Base-by-base conservation (phyloP, 2,113 vertebrate species). In the Bujurquina vittata region DNA sequence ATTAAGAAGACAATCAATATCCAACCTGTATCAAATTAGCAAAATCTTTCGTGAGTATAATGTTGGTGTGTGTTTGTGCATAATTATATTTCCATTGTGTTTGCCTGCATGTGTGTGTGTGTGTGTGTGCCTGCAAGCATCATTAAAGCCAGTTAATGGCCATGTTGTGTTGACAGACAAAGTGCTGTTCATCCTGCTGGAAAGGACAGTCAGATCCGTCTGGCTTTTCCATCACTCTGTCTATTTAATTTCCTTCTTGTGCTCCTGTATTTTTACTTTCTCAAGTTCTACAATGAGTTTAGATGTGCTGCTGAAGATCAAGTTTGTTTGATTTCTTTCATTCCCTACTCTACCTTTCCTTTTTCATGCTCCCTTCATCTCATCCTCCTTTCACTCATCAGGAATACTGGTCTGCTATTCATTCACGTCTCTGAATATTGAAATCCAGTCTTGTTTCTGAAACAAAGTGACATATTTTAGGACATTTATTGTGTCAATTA, bases 201-300 rank as follows among this genome's bases (percentile, higher is more conserved):
- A 92, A 92, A 91, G 89, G 91, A 88, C 88, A 77, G 82, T 85
- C 86, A 77, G 62, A 59, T 43, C 11, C 37, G 75, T 77, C 85
- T 56, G 10, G 81, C 75, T 67, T 29, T 29, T 22, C 31, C 73
- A 15, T 89, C 88, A 29, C 56, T 83, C 75, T 52, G 7, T 88
- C 75, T 75, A 63, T 65, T 26, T 67, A 20, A 63, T 74, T 72
- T 60, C 23, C 43, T 65, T 33, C 69, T 23, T 77, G 60, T 5
- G 37, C 22, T n/a, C 58, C 10, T 49, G 18, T 31, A 29, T 22
- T 67, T 43, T 54, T 23, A 10, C 63, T 85, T 5, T 57, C 23
- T 75, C 31, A 67, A 0, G 22, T 35, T 46, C 15, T 17, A 29
- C 49, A 37, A n/a, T 60, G 1, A 67, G 40, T 46, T 43, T 46